Base-by-base conservation (phyloP, 2,113 vertebrate genomes). In the Xenopus borealis region DNA sequence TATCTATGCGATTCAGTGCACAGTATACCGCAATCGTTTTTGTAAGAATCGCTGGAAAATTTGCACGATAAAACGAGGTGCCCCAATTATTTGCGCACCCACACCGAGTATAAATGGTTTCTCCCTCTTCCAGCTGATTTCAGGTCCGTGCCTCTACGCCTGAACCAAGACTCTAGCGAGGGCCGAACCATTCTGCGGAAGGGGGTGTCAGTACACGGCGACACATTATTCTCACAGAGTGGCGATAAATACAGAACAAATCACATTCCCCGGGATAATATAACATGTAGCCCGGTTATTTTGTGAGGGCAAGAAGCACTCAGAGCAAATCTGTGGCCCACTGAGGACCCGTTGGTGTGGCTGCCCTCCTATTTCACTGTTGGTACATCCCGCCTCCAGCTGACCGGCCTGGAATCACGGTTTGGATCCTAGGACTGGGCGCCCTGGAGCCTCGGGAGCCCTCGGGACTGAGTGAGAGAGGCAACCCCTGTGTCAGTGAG, bases 371-470 rank as follows among this genome's bases (percentile, higher is more conserved):
- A 23, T 20, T 1, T 47, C 10, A 55, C 1, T 70, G 74, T 85
- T 95, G 94, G 94, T 94, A 86, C 71, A 82, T 81, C 82, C 94
- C 91, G 86, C 82, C 93, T 94, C 93, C 95, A 95, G 94, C 95
- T 96, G 95, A 95, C 93, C 93, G 92, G 93, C 91, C 93, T 92
- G 91, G 91, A 91, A 89, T 92, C 93, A 93, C 91, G 92, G 90
- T 87, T 86, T 14, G 65, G 88, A 86, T 89, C 88, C 87, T 81
- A 85, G 84, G 88, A 86, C 88, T 81, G 81, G 82, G 82, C 86
- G 80, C 85, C 88, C 84, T 82, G 82, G 30, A 62, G 57, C 47
- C 40, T 19, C 70, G 18, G 46, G 18, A 12, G 20, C 7, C 17
- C 86, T 84, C 79, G 84, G 83, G 88, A 30, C 59, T 47, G 55